Conservation (phyloP, 2,797 vertebrate genomes). For the Danio choprae region DNA sequence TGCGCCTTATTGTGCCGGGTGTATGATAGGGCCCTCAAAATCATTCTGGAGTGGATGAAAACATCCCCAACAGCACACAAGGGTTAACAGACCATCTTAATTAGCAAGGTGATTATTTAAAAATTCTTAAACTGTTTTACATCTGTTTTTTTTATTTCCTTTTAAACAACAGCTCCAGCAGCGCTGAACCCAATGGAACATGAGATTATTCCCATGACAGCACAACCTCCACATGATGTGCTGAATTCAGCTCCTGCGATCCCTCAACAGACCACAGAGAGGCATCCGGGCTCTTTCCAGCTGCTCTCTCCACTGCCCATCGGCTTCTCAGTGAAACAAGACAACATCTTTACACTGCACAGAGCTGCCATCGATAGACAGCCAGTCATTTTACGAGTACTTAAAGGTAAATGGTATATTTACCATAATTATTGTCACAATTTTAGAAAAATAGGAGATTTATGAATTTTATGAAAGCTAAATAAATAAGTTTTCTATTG, state of each 20-base stretch:
- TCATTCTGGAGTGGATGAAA: too few species aligned
- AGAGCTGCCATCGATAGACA: conserved; percentile 71
- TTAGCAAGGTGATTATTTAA: background rate
- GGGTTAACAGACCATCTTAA: too few species aligned
- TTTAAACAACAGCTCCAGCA: conserved; percentile 68
- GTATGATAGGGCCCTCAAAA: too few species aligned
- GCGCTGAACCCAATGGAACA: conserved; percentile 77
- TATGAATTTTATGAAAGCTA: too few species aligned
- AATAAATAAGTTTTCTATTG: too few species aligned
- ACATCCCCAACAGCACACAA: too few species aligned
- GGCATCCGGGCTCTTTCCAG: conserved; percentile 64
- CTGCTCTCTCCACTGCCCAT: conserved; percentile 63
- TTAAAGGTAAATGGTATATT: conserved; percentile 69
- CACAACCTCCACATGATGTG: conserved; percentile 50
- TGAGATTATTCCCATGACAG: conserved; percentile 73
- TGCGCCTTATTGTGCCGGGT: too few species aligned
- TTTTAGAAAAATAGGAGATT: too few species aligned
- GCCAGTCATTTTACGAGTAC: conserved; percentile 70
- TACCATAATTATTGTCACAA: too few species aligned
- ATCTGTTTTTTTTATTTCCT: background rate
- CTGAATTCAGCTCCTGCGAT: conserved; percentile 43
- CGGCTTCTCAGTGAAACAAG: conserved; percentile 59
- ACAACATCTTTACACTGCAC: conserved; percentile 59
- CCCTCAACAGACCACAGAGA: conserved; percentile 57
- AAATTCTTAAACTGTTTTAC: background rate